phyloP scores from a whole-genome alignment of 2,113 vertebrate species.

The Lagopus leucura region DNA sequence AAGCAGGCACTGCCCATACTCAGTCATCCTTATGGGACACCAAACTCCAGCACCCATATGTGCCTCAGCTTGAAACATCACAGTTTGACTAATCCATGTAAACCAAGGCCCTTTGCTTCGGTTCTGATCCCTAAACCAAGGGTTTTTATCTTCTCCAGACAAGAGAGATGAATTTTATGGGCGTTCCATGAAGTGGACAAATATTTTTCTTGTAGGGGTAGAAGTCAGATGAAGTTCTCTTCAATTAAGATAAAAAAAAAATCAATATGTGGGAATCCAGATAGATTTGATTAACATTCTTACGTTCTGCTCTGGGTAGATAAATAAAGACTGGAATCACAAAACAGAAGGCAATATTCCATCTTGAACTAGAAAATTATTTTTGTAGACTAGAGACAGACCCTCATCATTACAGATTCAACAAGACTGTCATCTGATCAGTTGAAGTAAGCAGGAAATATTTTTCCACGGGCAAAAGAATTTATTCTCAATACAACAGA shows the following conservation, averaged over 20 bases:
- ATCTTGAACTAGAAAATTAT: background rate
- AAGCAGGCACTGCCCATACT: background rate
- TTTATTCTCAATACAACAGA: constrained; percentile 45
- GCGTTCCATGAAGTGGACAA: background rate
- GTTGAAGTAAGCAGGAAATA: constrained; percentile 65
- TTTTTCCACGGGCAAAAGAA: constrained; percentile 61
- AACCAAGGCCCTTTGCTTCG: background rate
- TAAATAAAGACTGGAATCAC: background rate
- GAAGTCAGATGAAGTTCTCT: background rate
- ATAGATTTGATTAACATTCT: background rate
- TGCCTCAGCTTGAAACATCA: background rate
- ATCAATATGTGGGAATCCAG: background rate
- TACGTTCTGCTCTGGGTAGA: background rate
- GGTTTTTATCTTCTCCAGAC: background rate
- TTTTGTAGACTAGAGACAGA: background rate
- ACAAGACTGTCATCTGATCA: background rate
- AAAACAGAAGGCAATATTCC: background rate
- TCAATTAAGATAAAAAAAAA: background rate
- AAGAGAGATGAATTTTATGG: background rate
- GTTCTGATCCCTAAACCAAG: background rate
- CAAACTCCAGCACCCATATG: background rate
- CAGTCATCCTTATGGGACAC: background rate
- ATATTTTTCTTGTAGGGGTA: background rate
- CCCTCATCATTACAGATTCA: background rate
- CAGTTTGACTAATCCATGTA: background rate